phyloP scores from a whole-genome alignment of 2,888 invertebrate species.

The Xestia xanthographa region DNA sequence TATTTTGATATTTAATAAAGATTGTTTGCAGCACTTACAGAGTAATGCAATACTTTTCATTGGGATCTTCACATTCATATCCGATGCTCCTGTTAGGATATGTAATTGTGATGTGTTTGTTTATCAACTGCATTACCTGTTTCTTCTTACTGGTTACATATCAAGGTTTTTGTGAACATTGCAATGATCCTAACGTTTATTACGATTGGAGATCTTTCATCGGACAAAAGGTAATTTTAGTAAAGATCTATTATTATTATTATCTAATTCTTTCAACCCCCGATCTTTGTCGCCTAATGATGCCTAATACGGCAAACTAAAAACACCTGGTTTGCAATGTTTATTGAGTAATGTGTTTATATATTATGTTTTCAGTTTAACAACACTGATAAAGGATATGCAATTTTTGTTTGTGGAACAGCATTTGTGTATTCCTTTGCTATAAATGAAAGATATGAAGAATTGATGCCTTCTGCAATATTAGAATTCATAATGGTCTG shows the following conservation, averaged over 20 bases:
- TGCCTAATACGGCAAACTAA: not conserved
- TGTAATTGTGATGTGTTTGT: slow-evolving; percentile 69
- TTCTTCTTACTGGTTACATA: slow-evolving; percentile 76
- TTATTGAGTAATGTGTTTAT: not conserved
- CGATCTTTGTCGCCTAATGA: not conserved
- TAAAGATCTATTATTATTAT: not conserved
- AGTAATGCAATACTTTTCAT: slow-evolving; percentile 76
- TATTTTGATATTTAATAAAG: not conserved
- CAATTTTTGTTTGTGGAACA: slow-evolving; percentile 74
- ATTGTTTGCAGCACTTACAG: slow-evolving; percentile 79
- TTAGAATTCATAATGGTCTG: slow-evolving; percentile 72
- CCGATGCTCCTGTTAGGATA: slow-evolving; percentile 73
- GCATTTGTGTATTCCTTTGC: slow-evolving; percentile 73
- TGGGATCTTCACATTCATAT: slow-evolving; percentile 75
- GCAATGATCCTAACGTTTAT: slow-evolving; percentile 51
- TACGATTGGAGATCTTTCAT: slow-evolving; percentile 79
- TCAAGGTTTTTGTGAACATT: slow-evolving; percentile 73
- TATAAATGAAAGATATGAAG: slow-evolving; percentile 69
- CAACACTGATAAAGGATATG: slow-evolving; percentile 65
- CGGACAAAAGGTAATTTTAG: slow-evolving; percentile 68
- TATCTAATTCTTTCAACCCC: not conserved
- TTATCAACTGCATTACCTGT: slow-evolving; percentile 74
- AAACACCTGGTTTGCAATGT: not conserved
- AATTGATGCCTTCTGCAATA: slow-evolving; percentile 75
- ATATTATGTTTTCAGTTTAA: slow-evolving; percentile 71